Evolutionary conservation across 2,888 invertebrate species (phyloP).

Genomic region (Eupithecia tripunctaria): DNA sequence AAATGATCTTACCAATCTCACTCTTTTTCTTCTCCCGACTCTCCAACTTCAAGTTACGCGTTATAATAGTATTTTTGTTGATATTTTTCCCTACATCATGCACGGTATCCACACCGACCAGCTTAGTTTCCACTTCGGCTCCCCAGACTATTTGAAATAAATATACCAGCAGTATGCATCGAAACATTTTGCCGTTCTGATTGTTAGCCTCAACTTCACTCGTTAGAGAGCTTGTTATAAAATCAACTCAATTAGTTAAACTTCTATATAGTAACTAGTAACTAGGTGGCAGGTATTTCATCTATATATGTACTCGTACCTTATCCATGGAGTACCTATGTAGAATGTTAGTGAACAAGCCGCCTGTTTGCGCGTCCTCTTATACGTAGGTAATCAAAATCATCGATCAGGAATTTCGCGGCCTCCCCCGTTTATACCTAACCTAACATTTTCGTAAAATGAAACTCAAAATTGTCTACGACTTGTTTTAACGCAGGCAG

Average conservation of each 20-base stretch:
- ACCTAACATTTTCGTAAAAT: too few species aligned
- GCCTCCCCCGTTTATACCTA: too few species aligned
- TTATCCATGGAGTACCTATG: too few species aligned
- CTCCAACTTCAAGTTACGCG: constrained; percentile 65
- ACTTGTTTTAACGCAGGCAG: too few species aligned
- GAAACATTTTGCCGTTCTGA: constrained; percentile 30
- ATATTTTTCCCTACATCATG: constrained; percentile 59
- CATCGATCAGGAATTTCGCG: too few species aligned
- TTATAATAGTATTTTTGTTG: constrained; percentile 71
- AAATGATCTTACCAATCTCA: constrained; percentile 43
- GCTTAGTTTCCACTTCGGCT: constrained; percentile 40
- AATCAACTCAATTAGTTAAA: background rate
- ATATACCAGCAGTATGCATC: constrained; percentile 13
- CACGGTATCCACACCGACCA: constrained; percentile 65
- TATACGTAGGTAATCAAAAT: too few species aligned
- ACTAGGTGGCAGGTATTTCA: background rate
- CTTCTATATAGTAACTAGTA: background rate
- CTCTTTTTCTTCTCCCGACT: constrained; percentile 53
- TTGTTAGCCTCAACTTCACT: background rate
- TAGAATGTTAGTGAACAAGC: too few species aligned
- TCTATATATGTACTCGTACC: background rate
- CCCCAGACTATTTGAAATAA: constrained; percentile 18
- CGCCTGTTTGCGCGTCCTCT: too few species aligned
- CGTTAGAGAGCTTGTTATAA: background rate
- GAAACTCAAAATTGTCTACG: too few species aligned